Evolutionary conservation across 2,113 vertebrate species (phyloP).

Genomic region (Daphoenositta chrysoptera): DNA sequence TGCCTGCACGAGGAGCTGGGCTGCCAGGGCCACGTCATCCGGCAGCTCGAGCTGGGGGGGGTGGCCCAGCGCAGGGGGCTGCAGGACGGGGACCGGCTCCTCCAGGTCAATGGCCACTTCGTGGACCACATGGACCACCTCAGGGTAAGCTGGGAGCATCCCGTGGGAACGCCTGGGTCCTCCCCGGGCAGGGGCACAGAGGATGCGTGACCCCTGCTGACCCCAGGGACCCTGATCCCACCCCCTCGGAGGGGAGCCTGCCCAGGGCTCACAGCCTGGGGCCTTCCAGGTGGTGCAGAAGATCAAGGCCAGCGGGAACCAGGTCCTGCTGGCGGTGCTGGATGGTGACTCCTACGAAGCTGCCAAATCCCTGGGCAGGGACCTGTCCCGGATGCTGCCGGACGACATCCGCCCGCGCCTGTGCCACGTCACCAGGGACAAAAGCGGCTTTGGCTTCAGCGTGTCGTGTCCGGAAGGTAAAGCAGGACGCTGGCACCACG

Average conservation of each 20-base stretch:
- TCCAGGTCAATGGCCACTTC: conserved; percentile 80
- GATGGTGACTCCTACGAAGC: conserved; percentile 59
- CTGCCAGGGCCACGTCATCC: conserved; percentile 75
- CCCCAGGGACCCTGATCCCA: accelerated
- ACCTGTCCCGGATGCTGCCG: conserved; percentile 46
- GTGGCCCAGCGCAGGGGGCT: conserved; percentile 80
- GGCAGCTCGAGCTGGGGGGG: conserved; percentile 70
- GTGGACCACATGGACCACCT: conserved; percentile 75
- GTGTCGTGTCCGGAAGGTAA: conserved; percentile 61
- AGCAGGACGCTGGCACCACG: accelerated
- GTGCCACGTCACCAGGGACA: conserved; percentile 75
- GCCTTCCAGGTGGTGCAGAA: conserved; percentile 78
- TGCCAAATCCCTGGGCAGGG: conserved; percentile 44
- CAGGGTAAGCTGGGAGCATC: conserved; percentile 67
- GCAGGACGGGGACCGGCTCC: conserved; percentile 81
- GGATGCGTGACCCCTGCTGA: accelerated
- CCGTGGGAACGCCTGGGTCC: accelerated
- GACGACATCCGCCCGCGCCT: conserved; percentile 72
- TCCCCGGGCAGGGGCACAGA: neutral
- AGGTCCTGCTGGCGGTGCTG: conserved; percentile 80
- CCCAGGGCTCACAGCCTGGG: neutral
- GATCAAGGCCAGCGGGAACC: conserved; percentile 81
- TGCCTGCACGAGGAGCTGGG: conserved; percentile 71
- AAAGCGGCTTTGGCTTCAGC: conserved; percentile 81
- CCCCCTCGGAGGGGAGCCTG: neutral